These are phyloP conservation scores for Podotricha telesiphe DNA, from an alignment of 2,888 invertebrate species.

Conservation along the genomic window DNA sequence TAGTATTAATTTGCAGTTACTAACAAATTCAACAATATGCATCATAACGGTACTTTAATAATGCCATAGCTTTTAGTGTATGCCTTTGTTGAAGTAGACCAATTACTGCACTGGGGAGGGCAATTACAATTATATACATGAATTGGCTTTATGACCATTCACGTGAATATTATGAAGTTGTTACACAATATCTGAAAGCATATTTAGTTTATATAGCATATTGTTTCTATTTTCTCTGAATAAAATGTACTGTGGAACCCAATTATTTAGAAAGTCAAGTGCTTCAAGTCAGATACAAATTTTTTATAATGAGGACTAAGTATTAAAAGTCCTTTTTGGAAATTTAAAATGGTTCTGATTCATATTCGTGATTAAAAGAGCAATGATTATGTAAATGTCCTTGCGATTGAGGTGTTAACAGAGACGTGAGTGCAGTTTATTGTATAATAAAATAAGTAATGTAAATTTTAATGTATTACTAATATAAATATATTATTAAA, in stretches of 20 bases:
- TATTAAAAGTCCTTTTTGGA: not conserved
- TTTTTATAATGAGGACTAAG: not conserved
- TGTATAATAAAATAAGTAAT: not conserved
- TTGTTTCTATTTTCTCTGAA: not conserved
- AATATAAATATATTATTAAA: too few relatives aligned
- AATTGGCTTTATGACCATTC: conserved; percentile 24
- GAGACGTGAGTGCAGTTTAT: not conserved
- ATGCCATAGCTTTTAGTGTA: conserved; percentile 23
- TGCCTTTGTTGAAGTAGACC: conserved; percentile 19
- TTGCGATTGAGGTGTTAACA: not conserved
- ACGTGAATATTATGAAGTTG: conserved; percentile 25
- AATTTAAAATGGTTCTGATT: not conserved
- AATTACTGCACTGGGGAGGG: conserved; percentile 18
- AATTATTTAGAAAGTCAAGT: too few relatives aligned
- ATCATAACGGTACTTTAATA: conserved; percentile 8
- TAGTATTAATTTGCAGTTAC: conserved; percentile 1
- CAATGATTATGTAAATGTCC: not conserved
- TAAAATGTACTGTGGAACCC: not conserved
- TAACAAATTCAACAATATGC: conserved; percentile 8
- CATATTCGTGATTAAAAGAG: not conserved
- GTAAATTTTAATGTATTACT: too few relatives aligned
- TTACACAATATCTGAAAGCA: conserved; percentile 21
- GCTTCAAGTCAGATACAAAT: too few relatives aligned
- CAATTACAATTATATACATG: conserved; percentile 27
- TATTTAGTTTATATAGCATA: not conserved